Evolutionary conservation across 2,888 invertebrate genomes (phyloP), one percentile per base, ranked within the genome.

Genomic region (Agrochola macilenta): DNA sequence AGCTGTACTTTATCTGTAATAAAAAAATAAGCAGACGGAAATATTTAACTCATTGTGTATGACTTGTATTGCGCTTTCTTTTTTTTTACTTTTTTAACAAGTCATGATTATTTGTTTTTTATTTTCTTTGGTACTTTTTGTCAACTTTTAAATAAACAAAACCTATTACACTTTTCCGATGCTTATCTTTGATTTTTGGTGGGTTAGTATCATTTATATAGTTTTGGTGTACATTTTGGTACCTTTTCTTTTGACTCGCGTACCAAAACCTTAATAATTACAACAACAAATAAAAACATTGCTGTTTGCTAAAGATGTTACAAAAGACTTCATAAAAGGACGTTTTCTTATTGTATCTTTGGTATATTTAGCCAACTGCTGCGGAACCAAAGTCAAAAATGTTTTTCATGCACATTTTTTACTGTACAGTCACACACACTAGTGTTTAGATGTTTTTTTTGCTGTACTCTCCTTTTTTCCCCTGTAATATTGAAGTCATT

Each of bases 61-160:
- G 70, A 68, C 78, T 76, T 52, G 74, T 73, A 69, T 84, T 81
- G 81, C 61, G 20, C 12, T 64, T 74, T 20, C 0, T 58, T 80
- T 69, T 81, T 79, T 77, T 81, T 77, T 70, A 23, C 7, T 69
- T 65, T 78, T 87, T 69, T 76, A 2, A 49, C n/a, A 71, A 81
- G 81, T 74, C 80, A 70, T 26, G 4, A 12, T 43, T 57, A 35
- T 73, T 57, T 73, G 0, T 70, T 63, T 63, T 11, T 65, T 60
- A 61, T 54, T 68, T 43, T 73, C 39, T 78, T 70, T 71, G 61
- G 71, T 66, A 60, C 20, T 58, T 82, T 86, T 82, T 87, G 78
- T 81, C 82, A 88, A 86, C 87, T 85, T 85, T 83, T 83, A 82
- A 54, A 58, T 63, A 69, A 84, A 88, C 43, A 83, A 86, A 82